Conservation (phyloP, 1,140 invertebrate genomes). For the Drosophila melanica region DNA sequence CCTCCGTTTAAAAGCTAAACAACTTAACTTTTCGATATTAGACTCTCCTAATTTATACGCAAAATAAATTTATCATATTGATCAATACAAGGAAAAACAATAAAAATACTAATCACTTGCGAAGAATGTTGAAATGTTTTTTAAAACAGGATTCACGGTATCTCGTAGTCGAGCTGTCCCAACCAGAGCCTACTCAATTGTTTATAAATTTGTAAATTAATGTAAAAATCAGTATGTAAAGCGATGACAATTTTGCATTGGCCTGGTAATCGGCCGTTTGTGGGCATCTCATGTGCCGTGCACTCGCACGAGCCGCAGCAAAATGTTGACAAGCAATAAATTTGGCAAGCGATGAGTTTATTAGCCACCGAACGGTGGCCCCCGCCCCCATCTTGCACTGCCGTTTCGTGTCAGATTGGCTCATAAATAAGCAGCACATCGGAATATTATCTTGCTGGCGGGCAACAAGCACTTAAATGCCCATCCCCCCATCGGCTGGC, state of each 20-base stretch:
- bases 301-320: constrained; percentile 6
- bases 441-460: constrained; percentile 22
- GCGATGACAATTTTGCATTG: background rate
- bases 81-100: too few relatives aligned
- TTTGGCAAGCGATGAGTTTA: constrained; percentile 66
- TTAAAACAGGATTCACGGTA: too few relatives aligned
- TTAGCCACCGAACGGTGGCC: constrained; percentile 45
- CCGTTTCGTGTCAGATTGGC: constrained; percentile 22
- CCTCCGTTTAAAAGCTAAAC: too few relatives aligned
- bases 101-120: too few relatives aligned
- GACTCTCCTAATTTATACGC: too few relatives aligned
- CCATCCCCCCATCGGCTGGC: constrained; percentile 32
- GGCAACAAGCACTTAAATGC: constrained; percentile 48
- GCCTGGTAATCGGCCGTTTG: constrained; percentile 18
- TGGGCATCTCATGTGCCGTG: constrained; percentile 21
- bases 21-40: too few relatives aligned
- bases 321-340: constrained; percentile 59
- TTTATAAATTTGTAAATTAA: background rate
- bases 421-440: constrained; percentile 55
- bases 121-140: too few relatives aligned
- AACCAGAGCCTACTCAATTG: background rate
- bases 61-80: too few relatives aligned
- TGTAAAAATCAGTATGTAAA: background rate
- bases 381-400: background rate
- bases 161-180: too few relatives aligned